Base-by-base conservation (phyloP, 2,797 vertebrate genomes). In the Sebastes vulpes region DNA sequence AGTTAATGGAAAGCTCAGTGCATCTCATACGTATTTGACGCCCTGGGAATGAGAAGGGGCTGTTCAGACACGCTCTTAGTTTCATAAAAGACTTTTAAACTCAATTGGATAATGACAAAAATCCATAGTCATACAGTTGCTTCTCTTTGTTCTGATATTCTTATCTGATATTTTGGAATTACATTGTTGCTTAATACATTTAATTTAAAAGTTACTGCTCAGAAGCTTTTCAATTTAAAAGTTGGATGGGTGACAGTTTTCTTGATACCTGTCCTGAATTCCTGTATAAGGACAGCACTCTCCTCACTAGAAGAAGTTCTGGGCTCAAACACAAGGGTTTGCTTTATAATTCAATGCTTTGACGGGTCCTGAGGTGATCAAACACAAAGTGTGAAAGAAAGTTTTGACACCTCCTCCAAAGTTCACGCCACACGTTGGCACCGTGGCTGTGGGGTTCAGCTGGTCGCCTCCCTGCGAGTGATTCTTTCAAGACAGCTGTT, bases 401-500 rank as follows among this genome's bases (percentile, higher is more conserved):
- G 25, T 75, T 80, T 74, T 65, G 50, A 84, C 78, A 68, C 81
- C 81, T 81, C 65, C 28, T 65, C 38, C 61, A 59, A 63, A 77
- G 82, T 85, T 80, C 66, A 56, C 66, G 67, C 61, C 71, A 68
- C 73, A 72, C 31, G 70, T 64, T 69, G 61, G 16, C 81, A 66
- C 58, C 29, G 1, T 46, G 77, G 50, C 61, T 54, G 48, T 23
- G 60, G 57, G 53, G 29, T 80, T 57, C 89, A 91, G 85, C 74
- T 82, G 79, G 77, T 72, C 18, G 25, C 66, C 79, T 66, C 59
- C 3, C 4, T 35, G 4, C 65, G 61, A 71, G 42, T 42, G 31
- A 69, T 73, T 68, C 35, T 83, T 83, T 75, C 20, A 63, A 82
- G 84, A 70, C 75, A 79, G 66, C 68, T 73, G 72, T 66, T 83